Evolutionary conservation across 1,140 invertebrate species (phyloP).

Genomic region (Ridgeia piscesae): DNA sequence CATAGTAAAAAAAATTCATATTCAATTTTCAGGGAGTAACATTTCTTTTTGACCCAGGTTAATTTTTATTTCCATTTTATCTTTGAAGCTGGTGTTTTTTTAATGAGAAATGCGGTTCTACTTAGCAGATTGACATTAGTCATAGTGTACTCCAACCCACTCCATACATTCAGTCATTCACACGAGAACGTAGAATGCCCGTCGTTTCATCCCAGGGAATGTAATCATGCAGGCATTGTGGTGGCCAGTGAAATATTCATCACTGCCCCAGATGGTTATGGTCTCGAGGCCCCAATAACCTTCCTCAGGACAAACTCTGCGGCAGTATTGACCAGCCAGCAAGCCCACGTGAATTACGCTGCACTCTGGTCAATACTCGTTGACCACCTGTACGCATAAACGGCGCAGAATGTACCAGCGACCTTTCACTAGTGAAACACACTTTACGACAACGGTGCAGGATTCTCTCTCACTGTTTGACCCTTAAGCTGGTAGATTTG

Average conservation of each 20-base stretch:
- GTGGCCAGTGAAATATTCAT: neutral
- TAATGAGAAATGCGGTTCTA: neutral
- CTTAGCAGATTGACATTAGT: neutral
- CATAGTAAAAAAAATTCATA: too few species aligned
- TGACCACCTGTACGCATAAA: neutral
- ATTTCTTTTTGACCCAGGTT: too few species aligned
- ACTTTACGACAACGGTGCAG: neutral
- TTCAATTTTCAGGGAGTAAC: too few species aligned
- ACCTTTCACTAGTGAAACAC: neutral
- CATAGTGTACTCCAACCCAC: neutral
- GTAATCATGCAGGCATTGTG: neutral
- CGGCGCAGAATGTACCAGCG: neutral
- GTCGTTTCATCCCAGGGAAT: neutral
- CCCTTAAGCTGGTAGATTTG: neutral
- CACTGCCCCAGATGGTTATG: neutral
- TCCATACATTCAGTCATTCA: neutral
- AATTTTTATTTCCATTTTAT: too few species aligned
- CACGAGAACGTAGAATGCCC: too few species aligned
- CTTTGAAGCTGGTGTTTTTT: too few species aligned
- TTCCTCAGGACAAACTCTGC: neutral
- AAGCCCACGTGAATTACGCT: neutral
- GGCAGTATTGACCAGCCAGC: neutral
- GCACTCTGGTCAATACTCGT: neutral
- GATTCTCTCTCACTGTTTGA: neutral
- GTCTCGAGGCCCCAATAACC: neutral